Evolutionary conservation across 2,888 invertebrate genomes (phyloP), one percentile per base, ranked within the genome.

Genomic region (Troilus luridus): DNA sequence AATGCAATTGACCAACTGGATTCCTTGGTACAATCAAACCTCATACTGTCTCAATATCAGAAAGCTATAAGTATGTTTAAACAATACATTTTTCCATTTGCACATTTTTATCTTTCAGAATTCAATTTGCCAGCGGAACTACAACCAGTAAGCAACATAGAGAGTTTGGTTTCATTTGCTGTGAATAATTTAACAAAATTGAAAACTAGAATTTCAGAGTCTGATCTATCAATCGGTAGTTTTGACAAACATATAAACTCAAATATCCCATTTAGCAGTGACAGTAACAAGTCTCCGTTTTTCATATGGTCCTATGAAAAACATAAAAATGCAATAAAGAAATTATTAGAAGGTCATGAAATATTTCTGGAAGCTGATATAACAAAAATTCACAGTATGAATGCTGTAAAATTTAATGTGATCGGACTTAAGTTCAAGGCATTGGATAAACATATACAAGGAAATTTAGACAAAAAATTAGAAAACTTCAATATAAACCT

Each of bases 381-480:
- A 24, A 89, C 41, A 12, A 72, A 89, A 72, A 67, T 64, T 72
- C 54, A 12, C 14, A 67, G 56, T 24, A 64, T 62, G 10, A 89
- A 89, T 89, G 89, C 89, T 24, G 56, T 89, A 19, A 89, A 89
- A 72, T 89, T 89, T 56, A 89, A 89, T 58, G 67, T n/a, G 11
- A 58, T 89, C 17, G 89, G 89, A 56, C 14, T 89, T n/a, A 67
- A 72, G 14, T 54, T 89, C 17, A 89, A 56, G 58, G 72, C 72
- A 21, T 67, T 11, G 17, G 64, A 89, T 72, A 54, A 72, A 72
- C 56, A 64, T 56, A 56, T 56, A 54, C 89, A 89, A 72, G 19
- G 11, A 12, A 54, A n/a, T 8, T 24, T 89, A n/a, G 58, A 89
- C n/a, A 54, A 56, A 72, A 67, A 56, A 56, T 21, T 89, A 56